Base-by-base conservation (phyloP, 53 echinoderm and acorn worm genomes). In the Crossaster papposus region DNA sequence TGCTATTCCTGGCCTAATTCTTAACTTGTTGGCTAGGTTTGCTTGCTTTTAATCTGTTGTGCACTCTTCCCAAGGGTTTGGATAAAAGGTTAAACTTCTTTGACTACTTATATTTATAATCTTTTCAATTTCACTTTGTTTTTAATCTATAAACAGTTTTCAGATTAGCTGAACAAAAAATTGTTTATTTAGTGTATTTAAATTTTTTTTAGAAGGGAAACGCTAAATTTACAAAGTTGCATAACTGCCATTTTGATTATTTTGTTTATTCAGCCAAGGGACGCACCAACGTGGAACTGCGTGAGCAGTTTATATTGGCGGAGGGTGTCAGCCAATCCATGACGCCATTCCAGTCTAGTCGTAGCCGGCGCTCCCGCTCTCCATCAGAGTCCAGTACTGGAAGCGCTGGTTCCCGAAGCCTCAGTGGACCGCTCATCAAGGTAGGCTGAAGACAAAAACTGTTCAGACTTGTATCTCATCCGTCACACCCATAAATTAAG, bases 281-380 rank as follows among this genome's bases (percentile, higher is more conserved):
- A 58, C 92, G 99, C 44, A 99, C 99, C 72, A 99, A 99, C 85
- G 91, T 99, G 62, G 99, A 99, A 75, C 91, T 99, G 53, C 92
- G 96, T 51, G 99, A 99, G 92, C 94, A 93, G 77, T 99, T 99
- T 87, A 96, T 99, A 63, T 92, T 99, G 8, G 95, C 99, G 1
- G 88, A 86, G 23, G 99, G 99, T 7, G 96, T 96, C 28, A 99
- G 96, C 77, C 99, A 99, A 58, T 92, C 94, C 31, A 94, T 99
- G 99, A 82, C 94, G 15, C 90, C 99, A 0, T 99, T 99, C 94
- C 87, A 87, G 63, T 76, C 76, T 14, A 82, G 85, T 77, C 81
- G 94, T 26, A 83, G 82, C 32, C 92, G 92, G 8, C 88, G 94
- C 50, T 94, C 94, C 2, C 72, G 96, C 28, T 98, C 99, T 31